Evolutionary conservation across 2,797 vertebrate species (phyloP).

Genomic region (Paguma larvata): DNA sequence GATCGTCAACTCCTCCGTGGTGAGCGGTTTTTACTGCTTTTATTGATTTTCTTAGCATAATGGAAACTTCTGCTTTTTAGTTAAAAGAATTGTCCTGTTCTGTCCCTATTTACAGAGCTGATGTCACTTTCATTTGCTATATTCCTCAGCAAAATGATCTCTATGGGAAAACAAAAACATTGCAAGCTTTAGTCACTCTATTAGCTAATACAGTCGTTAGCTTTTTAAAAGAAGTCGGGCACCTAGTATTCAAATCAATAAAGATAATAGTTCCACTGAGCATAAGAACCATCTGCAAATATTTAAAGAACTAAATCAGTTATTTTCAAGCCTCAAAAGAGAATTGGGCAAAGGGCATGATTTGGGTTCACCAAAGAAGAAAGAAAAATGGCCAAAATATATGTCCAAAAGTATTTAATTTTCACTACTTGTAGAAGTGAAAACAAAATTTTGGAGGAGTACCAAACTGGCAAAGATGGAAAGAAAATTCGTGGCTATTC

Average conservation of each 20-base stretch:
- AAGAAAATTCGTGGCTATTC: neutral
- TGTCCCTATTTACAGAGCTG: neutral
- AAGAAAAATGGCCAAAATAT: constrained; percentile 44
- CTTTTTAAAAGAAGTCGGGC: neutral
- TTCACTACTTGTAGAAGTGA: neutral
- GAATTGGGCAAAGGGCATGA: neutral
- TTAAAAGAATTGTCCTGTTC: constrained; percentile 10
- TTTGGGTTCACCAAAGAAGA: constrained; percentile 21
- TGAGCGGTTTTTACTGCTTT: neutral
- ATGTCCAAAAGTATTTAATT: neutral
- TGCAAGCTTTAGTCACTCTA: neutral
- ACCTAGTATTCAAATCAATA: neutral
- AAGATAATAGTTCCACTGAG: neutral
- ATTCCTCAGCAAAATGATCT: neutral
- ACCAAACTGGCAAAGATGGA: neutral
- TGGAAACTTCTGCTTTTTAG: neutral
- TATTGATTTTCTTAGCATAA: neutral
- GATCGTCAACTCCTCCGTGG: neutral
- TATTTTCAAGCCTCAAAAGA: constrained; percentile 21
- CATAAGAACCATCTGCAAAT: neutral
- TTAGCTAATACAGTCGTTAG: neutral
- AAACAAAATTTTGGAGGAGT: neutral
- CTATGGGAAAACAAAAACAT: neutral
- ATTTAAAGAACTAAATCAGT: constrained; percentile 8
- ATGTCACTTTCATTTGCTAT: neutral